A percentile compares a stretch with the other conserved stretches of the same genome.
Evolutionary conservation across 1,140 invertebrate genomes (phyloP).

Genomic region (Macrobrachium rosenbergii): DNA sequence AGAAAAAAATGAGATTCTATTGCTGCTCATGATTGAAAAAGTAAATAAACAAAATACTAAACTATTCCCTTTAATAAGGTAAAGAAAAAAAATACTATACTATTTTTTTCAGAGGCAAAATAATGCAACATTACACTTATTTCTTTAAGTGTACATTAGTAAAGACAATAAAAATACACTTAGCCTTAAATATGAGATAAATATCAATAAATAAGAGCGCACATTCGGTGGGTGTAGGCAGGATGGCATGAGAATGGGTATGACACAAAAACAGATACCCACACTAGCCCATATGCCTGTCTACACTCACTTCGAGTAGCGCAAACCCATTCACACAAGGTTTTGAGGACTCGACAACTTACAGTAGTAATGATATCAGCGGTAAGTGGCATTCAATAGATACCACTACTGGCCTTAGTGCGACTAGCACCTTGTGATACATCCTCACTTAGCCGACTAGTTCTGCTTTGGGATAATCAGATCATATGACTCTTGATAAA

Average conservation of each 20-base stretch:
- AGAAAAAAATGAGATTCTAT: slow-evolving; percentile 54
- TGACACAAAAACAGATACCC: neutral
- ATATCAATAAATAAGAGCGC: slow-evolving; percentile 60
- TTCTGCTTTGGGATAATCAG: slow-evolving; percentile 49
- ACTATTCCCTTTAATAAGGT: slow-evolving; percentile 40
- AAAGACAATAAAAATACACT: slow-evolving; percentile 64
- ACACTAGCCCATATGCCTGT: slow-evolving; percentile 21
- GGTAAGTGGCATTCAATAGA: slow-evolving; percentile 6
- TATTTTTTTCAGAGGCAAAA: slow-evolving; percentile 33
- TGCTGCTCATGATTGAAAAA: slow-evolving; percentile 33
- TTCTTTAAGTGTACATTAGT: slow-evolving; percentile 57
- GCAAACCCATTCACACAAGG: slow-evolving; percentile 57
- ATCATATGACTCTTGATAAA: slow-evolving; percentile 52
- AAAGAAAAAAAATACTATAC: slow-evolving; percentile 28
- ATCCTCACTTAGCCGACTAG: slow-evolving; percentile 53
- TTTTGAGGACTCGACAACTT: slow-evolving; percentile 63
- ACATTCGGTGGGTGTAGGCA: slow-evolving; percentile 6
- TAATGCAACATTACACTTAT: slow-evolving; percentile 49
- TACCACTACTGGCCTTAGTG: slow-evolving; percentile 52
- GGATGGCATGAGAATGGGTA: slow-evolving; percentile 4
- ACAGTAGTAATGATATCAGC: slow-evolving; percentile 54
- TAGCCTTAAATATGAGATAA: slow-evolving; percentile 63
- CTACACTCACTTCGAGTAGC: slow-evolving; percentile 29
- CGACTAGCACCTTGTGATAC: slow-evolving; percentile 56
- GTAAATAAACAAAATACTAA: slow-evolving; percentile 52